Evolutionary conservation across 1,140 invertebrate species (phyloP).

Genomic region (Agraylea sexmaculata): DNA sequence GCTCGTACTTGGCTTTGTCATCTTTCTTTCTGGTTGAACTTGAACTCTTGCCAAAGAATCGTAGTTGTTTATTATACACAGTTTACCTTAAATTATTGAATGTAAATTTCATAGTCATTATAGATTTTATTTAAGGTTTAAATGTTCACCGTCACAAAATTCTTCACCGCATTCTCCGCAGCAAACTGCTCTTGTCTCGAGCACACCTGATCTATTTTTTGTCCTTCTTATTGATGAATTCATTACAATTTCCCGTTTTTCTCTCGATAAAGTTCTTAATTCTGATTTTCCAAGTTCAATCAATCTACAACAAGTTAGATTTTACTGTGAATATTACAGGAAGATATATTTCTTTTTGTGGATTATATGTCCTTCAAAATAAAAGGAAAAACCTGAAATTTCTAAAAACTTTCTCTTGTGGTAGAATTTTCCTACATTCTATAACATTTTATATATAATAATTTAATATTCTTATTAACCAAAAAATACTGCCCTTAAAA

Average conservation of each 20-base stretch:
- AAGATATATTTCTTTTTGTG: too few species aligned
- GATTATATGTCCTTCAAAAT: too few species aligned
- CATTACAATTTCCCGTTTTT: constrained; percentile 47
- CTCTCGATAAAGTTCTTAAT: constrained; percentile 51
- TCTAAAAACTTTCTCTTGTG: too few species aligned
- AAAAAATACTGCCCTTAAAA: too few species aligned
- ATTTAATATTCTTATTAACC: too few species aligned
- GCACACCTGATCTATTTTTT: constrained; percentile 67
- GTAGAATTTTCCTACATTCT: too few species aligned
- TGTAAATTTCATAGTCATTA: background rate
- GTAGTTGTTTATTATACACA: constrained; percentile 37
- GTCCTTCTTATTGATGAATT: constrained; percentile 55
- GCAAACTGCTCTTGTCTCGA: constrained; percentile 59
- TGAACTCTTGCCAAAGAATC: constrained; percentile 36
- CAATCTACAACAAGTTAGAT: constrained; percentile 43
- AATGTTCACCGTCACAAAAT: constrained; percentile 58
- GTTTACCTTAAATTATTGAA: constrained; percentile 29
- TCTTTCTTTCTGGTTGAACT: constrained; percentile 32
- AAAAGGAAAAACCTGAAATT: too few species aligned
- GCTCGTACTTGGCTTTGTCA: constrained; percentile 24
- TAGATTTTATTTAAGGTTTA: constrained; percentile 19
- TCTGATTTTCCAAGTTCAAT: constrained; percentile 71
- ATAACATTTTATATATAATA: too few species aligned
- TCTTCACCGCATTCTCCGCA: constrained; percentile 76
- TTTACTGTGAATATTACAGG: too few species aligned